A percentile compares a stretch with the other conserved stretches of the same genome.
These are phyloP conservation scores for Esox lucius DNA, from an alignment of 2,797 vertebrate genomes.

Conservation along the genomic window DNA sequence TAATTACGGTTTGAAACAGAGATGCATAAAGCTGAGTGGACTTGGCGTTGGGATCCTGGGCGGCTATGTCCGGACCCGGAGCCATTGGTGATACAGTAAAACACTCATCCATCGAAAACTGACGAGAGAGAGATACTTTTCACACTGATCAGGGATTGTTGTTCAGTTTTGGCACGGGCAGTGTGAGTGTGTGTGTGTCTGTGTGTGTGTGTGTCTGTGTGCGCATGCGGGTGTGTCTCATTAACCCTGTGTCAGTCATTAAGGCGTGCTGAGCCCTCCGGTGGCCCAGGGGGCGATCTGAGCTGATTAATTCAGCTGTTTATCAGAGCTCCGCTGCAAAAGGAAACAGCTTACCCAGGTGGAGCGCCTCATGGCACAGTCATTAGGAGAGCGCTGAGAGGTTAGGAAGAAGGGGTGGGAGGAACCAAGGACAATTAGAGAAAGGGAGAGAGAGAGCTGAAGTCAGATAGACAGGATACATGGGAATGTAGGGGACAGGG, in stretches of 20 bases:
- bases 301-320: constrained; percentile 13
- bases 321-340: constrained; percentile 7
- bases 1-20: neutral
- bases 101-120: neutral
- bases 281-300: constrained; percentile 11
- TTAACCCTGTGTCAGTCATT: constrained; percentile 12
- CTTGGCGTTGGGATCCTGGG: neutral
- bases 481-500: neutral
- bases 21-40: neutral
- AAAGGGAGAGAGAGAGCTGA: neutral
- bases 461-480: too few relatives aligned
- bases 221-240: constrained; percentile 1
- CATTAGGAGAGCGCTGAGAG: constrained; percentile 15
- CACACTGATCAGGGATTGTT: neutral
- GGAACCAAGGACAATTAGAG: neutral
- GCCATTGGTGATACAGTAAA: neutral
- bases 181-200: neutral
- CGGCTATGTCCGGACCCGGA: neutral
- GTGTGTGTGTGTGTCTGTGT: neutral
- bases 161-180: neutral
- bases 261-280: constrained; percentile 3
- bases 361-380: constrained; percentile 13
- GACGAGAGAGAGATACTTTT: neutral
- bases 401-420: neutral
- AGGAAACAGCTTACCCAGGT: constrained; percentile 9